Evolutionary conservation across 2,888 invertebrate species (phyloP).

Genomic region (Andrena bicolor): DNA sequence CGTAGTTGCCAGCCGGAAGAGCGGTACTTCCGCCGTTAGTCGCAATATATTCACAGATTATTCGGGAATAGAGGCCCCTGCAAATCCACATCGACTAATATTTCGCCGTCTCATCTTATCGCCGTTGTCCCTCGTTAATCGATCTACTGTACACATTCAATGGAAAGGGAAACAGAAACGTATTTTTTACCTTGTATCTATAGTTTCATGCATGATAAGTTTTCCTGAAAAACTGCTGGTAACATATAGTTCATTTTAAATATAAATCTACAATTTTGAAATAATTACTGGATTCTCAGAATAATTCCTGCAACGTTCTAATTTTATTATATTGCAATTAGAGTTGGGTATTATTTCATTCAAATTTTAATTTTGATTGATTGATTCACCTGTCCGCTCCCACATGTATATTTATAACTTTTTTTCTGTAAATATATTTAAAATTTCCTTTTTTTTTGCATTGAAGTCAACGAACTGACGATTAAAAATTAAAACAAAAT

Average conservation of each 20-base stretch:
- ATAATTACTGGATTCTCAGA: too few relatives aligned
- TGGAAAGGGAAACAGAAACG: neutral
- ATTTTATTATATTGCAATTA: too few relatives aligned
- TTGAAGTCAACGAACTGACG: too few relatives aligned
- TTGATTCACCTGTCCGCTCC: too few relatives aligned
- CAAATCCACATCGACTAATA: constrained; percentile 40
- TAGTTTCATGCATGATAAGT: neutral
- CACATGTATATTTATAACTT: too few relatives aligned
- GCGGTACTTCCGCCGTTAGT: constrained; percentile 57
- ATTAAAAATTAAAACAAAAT: too few relatives aligned
- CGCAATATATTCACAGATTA: constrained; percentile 70
- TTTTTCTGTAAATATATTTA: too few relatives aligned
- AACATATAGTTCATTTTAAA: neutral
- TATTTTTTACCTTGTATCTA: neutral
- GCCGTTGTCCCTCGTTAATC: neutral
- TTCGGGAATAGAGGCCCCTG: constrained; percentile 46
- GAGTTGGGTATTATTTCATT: too few relatives aligned
- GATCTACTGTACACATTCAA: neutral
- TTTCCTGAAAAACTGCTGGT: neutral
- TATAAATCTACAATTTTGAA: too few relatives aligned
- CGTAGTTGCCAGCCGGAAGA: constrained; percentile 66
- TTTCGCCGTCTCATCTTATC: constrained; percentile 14
- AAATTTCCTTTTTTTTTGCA: too few relatives aligned
- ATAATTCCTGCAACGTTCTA: too few relatives aligned
- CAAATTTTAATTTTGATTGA: too few relatives aligned